These are phyloP conservation scores for Eupelmus urozonus DNA, from an alignment of 2,888 invertebrate genomes.

Conservation along the genomic window DNA sequence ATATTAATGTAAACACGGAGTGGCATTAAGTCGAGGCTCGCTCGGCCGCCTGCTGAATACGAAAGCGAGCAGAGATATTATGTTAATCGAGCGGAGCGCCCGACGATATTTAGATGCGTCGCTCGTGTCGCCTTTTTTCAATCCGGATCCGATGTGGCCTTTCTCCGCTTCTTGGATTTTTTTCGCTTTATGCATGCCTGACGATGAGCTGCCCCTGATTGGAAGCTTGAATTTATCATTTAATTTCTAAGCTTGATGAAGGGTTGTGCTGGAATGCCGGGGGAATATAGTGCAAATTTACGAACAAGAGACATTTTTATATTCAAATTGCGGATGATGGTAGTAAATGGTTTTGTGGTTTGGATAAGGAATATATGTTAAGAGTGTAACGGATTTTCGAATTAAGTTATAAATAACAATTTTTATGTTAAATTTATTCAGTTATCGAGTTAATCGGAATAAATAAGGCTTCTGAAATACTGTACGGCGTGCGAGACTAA, in stretches of 20 bases:
- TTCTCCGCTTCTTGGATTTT: neutral
- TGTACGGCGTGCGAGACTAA: no score
- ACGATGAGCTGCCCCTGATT: neutral
- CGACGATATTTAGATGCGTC: constrained; percentile 66
- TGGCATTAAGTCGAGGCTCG: constrained; percentile 44
- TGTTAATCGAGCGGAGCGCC: constrained; percentile 69
- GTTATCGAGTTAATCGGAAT: no score
- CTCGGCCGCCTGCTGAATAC: constrained; percentile 72
- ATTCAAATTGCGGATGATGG: no score
- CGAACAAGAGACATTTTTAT: no score
- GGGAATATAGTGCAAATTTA: no score
- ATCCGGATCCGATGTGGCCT: neutral
- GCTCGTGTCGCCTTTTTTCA: constrained; percentile 54
- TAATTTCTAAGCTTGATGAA: neutral
- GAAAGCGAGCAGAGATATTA: constrained; percentile 73
- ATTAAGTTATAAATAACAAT: no score
- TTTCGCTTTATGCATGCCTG: neutral
- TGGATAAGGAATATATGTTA: no score
- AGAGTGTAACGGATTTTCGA: no score
- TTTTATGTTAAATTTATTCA: no score
- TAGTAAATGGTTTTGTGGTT: no score
- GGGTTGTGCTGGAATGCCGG: neutral
- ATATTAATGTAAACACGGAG: constrained; percentile 53
- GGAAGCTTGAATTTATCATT: no score
- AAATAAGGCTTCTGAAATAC: no score